These are phyloP conservation scores for Gymnoscopelus microlampas DNA, from an alignment of 2,797 vertebrate species.

Conservation along the genomic window DNA sequence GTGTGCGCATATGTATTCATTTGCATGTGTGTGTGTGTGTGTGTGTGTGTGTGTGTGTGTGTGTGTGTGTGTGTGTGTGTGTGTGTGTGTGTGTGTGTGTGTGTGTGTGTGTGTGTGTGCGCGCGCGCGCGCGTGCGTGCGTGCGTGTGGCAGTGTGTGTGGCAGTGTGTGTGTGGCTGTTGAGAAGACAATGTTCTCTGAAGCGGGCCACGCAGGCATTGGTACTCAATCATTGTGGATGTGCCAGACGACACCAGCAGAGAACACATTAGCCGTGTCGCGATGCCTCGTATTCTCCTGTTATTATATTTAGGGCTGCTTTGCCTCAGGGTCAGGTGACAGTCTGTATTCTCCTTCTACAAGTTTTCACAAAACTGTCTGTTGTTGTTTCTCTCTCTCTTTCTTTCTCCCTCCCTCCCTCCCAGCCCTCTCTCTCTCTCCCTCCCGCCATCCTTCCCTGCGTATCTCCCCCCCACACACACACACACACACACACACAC, in stretches of 20 bases:
- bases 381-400: conserved; percentile 57
- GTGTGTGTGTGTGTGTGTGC: conserved; percentile 1
- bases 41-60: conserved; percentile 13
- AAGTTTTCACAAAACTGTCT: conserved; percentile 79
- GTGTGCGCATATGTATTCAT: neutral
- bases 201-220: conserved; percentile 78
- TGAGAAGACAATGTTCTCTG: conserved; percentile 71
- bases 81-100: conserved; percentile 32
- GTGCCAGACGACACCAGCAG: conserved; percentile 83
- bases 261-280: conserved; percentile 81
- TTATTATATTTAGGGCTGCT: conserved; percentile 82
- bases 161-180: conserved; percentile 25
- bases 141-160: conserved; percentile 35
- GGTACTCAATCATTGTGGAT: conserved; percentile 80
- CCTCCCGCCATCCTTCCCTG: conserved; percentile 12
- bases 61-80: conserved; percentile 29
- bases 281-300: conserved; percentile 75
- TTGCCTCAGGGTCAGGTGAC: conserved; percentile 83
- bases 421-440: neutral
- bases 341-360: conserved; percentile 79
- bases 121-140: conserved; percentile 37
- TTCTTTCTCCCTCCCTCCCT: conserved; percentile 40
- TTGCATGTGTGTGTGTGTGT: conserved; percentile 1
- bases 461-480: too few species aligned
- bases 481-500: too few species aligned